These are phyloP conservation scores for Lamprologus ornatipinnis DNA, from an alignment of 2,113 vertebrate genomes.

Conservation along the genomic window DNA sequence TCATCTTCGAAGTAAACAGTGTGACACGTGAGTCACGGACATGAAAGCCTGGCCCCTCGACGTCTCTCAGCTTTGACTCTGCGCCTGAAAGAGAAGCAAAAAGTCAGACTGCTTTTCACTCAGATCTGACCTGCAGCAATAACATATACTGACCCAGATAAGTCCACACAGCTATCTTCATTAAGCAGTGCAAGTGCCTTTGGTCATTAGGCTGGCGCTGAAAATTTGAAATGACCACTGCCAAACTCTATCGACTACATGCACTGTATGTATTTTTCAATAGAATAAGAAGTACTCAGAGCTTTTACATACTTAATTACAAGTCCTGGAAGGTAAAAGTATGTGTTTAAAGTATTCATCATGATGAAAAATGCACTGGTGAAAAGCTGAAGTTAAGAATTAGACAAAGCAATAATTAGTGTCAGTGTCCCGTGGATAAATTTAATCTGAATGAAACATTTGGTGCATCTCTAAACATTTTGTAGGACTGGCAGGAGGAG, in stretches of 20 bases:
- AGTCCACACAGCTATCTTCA: constrained; percentile 7
- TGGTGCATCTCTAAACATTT: not conserved
- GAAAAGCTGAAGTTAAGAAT: not conserved
- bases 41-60: not conserved
- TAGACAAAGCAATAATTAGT: not conserved
- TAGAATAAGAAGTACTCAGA: not conserved
- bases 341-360: not conserved
- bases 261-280: not conserved
- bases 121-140: constrained; percentile 16
- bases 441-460: not conserved
- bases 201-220: not conserved
- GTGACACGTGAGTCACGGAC: not conserved
- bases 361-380: not conserved
- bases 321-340: not conserved
- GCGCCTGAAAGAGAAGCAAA: not conserved
- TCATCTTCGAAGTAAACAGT: not conserved
- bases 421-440: not conserved
- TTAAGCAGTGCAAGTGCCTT: not conserved
- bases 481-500: not conserved
- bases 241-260: not conserved
- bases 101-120: constrained; percentile 1
- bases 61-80: not conserved
- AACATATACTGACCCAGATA: constrained; percentile 30
- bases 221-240: not conserved
- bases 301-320: not conserved